phyloP scores from a whole-genome alignment of 1,140 invertebrate species.

The Bacillus rossius region DNA sequence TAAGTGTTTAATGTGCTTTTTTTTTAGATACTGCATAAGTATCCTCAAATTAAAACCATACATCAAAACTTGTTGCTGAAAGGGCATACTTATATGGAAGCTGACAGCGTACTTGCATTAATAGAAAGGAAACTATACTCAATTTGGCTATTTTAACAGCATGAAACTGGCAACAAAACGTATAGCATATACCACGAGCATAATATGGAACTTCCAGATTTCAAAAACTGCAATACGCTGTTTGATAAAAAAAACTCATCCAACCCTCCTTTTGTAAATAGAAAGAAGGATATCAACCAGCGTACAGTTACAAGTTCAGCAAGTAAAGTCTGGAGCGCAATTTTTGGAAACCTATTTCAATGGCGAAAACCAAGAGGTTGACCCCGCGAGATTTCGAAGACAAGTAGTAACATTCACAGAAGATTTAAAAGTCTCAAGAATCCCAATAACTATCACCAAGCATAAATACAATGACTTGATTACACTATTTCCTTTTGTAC shows the following conservation, averaged over 20 bases:
- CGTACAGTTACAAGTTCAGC: conserved; percentile 13
- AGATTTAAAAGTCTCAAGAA: conserved; percentile 7
- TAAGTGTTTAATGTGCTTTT: too few relatives aligned
- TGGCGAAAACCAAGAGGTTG: conserved; percentile 14
- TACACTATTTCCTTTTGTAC: too few relatives aligned
- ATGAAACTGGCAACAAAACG: conserved; percentile 12
- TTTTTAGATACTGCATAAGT: too few relatives aligned
- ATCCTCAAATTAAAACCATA: too few relatives aligned
- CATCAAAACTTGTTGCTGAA: too few relatives aligned
- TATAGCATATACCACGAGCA: not conserved
- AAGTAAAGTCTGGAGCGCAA: conserved; percentile 3
- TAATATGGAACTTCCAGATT: conserved; percentile 14
- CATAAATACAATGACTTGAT: too few relatives aligned
- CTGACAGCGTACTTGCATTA: not conserved
- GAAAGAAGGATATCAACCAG: conserved; percentile 12
- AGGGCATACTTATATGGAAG: too few relatives aligned
- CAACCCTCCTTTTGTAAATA: conserved; percentile 1
- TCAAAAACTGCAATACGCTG: conserved; percentile 10
- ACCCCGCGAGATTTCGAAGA: conserved; percentile 15
- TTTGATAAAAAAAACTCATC: not conserved
- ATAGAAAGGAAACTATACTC: not conserved
- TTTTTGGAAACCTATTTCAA: conserved; percentile 14
- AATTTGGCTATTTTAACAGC: not conserved
- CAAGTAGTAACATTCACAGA: conserved; percentile 6
- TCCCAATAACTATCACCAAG: too few relatives aligned